phyloP scores from a whole-genome alignment of 2,888 invertebrate species.

The Lamellibrachia columna region DNA sequence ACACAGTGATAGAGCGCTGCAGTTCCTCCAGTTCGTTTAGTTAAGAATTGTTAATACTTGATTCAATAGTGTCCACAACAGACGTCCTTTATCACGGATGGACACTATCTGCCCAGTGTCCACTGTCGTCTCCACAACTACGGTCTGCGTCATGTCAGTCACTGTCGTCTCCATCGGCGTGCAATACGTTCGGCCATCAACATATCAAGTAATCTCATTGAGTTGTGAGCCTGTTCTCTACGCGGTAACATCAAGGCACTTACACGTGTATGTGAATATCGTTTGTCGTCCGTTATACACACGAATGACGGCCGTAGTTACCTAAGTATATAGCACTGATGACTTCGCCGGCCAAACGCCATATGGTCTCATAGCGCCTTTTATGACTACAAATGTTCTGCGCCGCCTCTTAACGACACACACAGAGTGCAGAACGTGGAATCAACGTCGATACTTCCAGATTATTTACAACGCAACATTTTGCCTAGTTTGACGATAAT shows the following conservation, averaged over 20 bases:
- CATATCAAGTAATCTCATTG: background rate
- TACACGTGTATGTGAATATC: background rate
- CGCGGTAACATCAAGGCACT: background rate
- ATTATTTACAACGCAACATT: background rate
- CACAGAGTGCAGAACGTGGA: background rate
- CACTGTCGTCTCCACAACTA: background rate
- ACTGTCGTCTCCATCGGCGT: background rate
- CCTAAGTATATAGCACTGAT: background rate
- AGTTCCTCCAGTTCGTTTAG: background rate
- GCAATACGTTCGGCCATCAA: background rate
- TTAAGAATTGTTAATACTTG: background rate
- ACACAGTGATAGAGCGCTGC: background rate
- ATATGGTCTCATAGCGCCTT: background rate
- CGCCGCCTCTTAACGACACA: background rate
- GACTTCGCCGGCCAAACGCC: background rate
- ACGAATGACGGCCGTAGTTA: background rate
- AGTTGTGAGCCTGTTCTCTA: too few species aligned
- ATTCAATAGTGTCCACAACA: background rate
- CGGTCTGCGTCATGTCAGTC: background rate
- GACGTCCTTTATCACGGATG: background rate
- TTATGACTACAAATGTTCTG: background rate
- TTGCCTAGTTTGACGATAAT: background rate
- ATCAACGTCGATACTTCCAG: background rate
- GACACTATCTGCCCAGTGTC: background rate
- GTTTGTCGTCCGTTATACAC: background rate